phyloP scores from a whole-genome alignment of 2,113 vertebrate genomes.

The Salvelinus alpinus region DNA sequence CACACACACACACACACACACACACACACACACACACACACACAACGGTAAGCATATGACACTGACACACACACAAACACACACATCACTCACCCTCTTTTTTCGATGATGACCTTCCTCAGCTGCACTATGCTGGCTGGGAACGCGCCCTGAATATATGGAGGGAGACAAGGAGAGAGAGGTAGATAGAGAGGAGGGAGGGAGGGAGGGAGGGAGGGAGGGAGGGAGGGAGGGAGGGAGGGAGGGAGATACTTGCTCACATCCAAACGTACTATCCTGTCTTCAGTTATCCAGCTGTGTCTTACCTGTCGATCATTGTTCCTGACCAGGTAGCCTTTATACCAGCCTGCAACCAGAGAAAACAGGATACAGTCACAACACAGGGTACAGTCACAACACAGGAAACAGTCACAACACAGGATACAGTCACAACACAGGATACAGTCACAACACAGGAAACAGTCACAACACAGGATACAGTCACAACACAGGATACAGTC shows the following conservation, averaged over 20 bases:
- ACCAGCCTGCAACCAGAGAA: conserved; percentile 84
- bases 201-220: no score
- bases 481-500: no score
- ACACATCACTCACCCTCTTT: conserved; percentile 78
- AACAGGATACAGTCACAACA: conserved; percentile 28
- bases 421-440: no score
- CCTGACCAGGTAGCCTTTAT: conserved; percentile 82
- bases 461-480: no score
- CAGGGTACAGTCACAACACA: no score
- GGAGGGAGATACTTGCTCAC: neutral
- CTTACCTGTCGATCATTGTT: conserved; percentile 86
- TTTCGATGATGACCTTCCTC: conserved; percentile 84
- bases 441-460: no score
- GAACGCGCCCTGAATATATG: conserved; percentile 83
- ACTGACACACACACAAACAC: neutral
- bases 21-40: no score
- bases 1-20: neutral
- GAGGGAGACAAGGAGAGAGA: neutral
- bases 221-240: no score
- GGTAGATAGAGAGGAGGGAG: no score
- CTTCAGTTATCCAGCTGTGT: neutral
- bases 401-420: no score
- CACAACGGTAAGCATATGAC: neutral
- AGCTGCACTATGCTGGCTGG: conserved; percentile 88
- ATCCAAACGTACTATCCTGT: neutral